A percentile compares a stretch with the other conserved stretches of the same genome.
These are phyloP conservation scores for Amphipyra berbera DNA, from an alignment of 2,888 invertebrate species.

Conservation along the genomic window DNA sequence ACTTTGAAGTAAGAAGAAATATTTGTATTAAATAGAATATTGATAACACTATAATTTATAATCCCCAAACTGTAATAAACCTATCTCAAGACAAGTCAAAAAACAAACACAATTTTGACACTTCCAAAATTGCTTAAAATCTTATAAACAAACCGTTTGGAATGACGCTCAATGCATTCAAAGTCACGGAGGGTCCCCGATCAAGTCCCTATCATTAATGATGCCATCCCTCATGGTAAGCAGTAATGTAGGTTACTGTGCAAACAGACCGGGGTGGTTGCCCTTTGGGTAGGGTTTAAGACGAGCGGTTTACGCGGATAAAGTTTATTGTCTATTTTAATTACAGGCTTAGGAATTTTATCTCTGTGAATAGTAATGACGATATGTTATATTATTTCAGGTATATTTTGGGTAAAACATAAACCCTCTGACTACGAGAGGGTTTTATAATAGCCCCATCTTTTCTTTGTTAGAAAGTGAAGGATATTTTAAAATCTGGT, in stretches of 20 bases:
- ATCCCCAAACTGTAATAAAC: slow-evolving; percentile 5
- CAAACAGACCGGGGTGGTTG: slow-evolving; percentile 85
- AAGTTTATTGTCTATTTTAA: slow-evolving; percentile 72
- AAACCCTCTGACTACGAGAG: too few species aligned
- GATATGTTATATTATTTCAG: background rate
- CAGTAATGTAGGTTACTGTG: slow-evolving; percentile 89
- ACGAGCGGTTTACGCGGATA: slow-evolving; percentile 60
- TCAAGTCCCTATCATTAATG: slow-evolving; percentile 87
- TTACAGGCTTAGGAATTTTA: slow-evolving; percentile 57
- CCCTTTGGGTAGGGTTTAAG: slow-evolving; percentile 71
- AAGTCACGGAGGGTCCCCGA: slow-evolving; percentile 85
- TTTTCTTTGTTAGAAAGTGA: too few species aligned
- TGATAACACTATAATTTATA: background rate
- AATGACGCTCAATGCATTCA: slow-evolving; percentile 83
- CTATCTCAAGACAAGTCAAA: slow-evolving; percentile 5
- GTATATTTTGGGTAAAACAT: background rate
- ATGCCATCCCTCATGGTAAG: slow-evolving; percentile 84
- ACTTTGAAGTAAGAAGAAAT: too few species aligned
- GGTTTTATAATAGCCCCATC: too few species aligned
- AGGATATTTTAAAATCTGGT: too few species aligned
- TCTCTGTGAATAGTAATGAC: slow-evolving; percentile 13
- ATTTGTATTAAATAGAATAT: too few species aligned
- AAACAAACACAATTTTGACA: slow-evolving; percentile 45
- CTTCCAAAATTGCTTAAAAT: slow-evolving; percentile 58
- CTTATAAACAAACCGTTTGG: slow-evolving; percentile 73